phyloP scores from a whole-genome alignment of 2,113 vertebrate genomes.

The Solea solea region DNA sequence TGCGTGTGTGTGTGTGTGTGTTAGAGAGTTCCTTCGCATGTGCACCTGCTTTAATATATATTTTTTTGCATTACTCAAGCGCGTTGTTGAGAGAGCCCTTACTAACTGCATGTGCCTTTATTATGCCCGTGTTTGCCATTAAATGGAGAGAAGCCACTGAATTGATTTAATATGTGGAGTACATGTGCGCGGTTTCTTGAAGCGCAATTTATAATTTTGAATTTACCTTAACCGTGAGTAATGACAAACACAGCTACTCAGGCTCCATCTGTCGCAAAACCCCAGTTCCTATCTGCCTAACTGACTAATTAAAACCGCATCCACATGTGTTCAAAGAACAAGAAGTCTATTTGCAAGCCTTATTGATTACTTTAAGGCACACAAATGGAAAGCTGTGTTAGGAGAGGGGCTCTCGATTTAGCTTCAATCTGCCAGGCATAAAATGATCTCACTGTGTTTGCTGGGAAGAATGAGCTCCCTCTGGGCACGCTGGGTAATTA shows the following conservation, averaged over 20 bases:
- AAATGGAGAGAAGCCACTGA: conserved; percentile 43
- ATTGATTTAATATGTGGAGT: conserved; percentile 66
- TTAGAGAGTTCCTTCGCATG: neutral
- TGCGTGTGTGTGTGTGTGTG: conserved; percentile 4
- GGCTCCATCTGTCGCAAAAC: conserved; percentile 58
- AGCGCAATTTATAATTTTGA: conserved; percentile 65
- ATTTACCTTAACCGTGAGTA: conserved; percentile 69
- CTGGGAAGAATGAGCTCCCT: conserved; percentile 88
- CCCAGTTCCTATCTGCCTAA: conserved; percentile 61
- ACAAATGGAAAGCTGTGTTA: conserved; percentile 78
- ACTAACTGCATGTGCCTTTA: conserved; percentile 29
- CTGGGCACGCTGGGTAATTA: conserved; percentile 94
- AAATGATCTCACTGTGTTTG: conserved; percentile 90
- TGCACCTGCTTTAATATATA: conserved; percentile 23
- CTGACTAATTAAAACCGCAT: conserved; percentile 77
- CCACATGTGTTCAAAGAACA: conserved; percentile 76
- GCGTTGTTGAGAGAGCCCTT: conserved; percentile 32
- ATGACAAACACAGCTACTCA: conserved; percentile 45
- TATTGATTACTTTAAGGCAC: conserved; percentile 82
- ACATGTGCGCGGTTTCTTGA: conserved; percentile 39
- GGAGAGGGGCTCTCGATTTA: conserved; percentile 81
- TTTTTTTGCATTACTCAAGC: conserved; percentile 25
- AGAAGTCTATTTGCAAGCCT: conserved; percentile 78
- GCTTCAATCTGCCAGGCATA: conserved; percentile 86
- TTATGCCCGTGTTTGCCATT: conserved; percentile 52